Percentiles rank a stretch among this genome's conserved stretches.
Conservation (phyloP, 92 coral and sea anemone genomes). For the Phenganax subtilis region DNA sequence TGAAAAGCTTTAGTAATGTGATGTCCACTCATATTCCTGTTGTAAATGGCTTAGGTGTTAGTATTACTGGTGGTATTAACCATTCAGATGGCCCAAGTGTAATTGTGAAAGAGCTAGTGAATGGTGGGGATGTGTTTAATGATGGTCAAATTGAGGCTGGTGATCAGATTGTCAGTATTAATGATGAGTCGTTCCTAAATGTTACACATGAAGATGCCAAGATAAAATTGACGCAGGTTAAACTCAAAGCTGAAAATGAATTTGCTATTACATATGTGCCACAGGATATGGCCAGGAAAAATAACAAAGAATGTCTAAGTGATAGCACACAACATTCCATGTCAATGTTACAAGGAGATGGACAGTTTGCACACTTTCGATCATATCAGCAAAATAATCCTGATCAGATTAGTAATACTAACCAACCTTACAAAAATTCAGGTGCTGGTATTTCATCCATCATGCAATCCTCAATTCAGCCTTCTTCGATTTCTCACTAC, state of each 20-base stretch:
- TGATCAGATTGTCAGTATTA: slow-evolving; percentile 76
- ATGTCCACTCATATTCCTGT: slow-evolving; percentile 64
- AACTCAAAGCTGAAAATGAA: slow-evolving; percentile 50
- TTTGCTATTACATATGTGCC: slow-evolving; percentile 17
- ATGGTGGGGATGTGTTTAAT: slow-evolving; percentile 83
- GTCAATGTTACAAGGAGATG: not conserved
- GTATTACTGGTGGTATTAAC: slow-evolving; percentile 89
- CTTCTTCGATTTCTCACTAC: slow-evolving; percentile 86
- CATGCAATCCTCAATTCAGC: slow-evolving; percentile 55
- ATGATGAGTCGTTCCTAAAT: slow-evolving; percentile 89
- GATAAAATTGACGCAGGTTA: slow-evolving; percentile 79
- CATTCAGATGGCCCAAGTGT: slow-evolving; percentile 91
- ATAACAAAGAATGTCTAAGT: not conserved
- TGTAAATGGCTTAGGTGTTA: slow-evolving; percentile 78
- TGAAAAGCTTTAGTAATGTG: slow-evolving; percentile 79
- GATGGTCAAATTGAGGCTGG: slow-evolving; percentile 72
- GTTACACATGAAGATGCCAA: slow-evolving; percentile 98
- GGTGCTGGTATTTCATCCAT: slow-evolving; percentile 20
- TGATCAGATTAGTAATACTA: slow-evolving; percentile 29
- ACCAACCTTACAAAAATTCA: not conserved
- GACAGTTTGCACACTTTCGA: not conserved
- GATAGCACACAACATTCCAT: not conserved
- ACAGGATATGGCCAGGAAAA: slow-evolving; percentile 1
- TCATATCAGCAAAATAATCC: not conserved
- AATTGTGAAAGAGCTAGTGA: slow-evolving; percentile 71